Evolutionary conservation across 2,888 invertebrate species (phyloP), one percentile per base, ranked within the genome.

Genomic region (Drosophila antonietae): DNA sequence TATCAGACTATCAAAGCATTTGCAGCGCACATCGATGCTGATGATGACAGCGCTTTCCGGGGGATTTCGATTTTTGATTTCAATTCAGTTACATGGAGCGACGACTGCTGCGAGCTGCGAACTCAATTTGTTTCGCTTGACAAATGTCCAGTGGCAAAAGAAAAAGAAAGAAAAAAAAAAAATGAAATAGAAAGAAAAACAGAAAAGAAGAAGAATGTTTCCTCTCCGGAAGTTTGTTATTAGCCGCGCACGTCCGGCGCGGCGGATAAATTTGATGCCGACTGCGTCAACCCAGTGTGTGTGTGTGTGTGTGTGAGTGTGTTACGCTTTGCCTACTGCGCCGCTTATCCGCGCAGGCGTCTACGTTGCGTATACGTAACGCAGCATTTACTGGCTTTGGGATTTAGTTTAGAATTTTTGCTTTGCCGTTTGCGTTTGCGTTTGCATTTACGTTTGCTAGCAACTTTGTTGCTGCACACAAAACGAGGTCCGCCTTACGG

Each of bases 201-300:
- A 52, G 41, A 14, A 46, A 33, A 35, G 23, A 52, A 51, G 33
- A 46, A 6, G 55, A 76, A 83, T 78, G 83, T 79, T 90, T 90
- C 84, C 90, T 88, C 88, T 91, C 85, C 90, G 90, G 91, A 91
- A 82, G 85, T 87, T 83, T 83, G 83, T 90, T 88, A 90, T 91
- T 91, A 90, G 88, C 81, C 85, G 80, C 81, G 80, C 85, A 81
- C 81, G 86, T 90, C 89, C 90, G 89, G 79, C 75, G 72, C 70
- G 49, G 68, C 80, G 85, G 81, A 83, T 84, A 84, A 71, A 52
- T 71, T 69, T 23, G 63, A 66, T 67, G 62, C 72, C 62, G 70
- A 57, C 63, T 64, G 37, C 53, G 61, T 35, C 51, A 52, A 41
- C 58, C 63, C 15, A n/a, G 6, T 39, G 15, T 14, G 15, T 39